Conservation (phyloP, 2,888 invertebrate species). For the Meloe dianella region DNA sequence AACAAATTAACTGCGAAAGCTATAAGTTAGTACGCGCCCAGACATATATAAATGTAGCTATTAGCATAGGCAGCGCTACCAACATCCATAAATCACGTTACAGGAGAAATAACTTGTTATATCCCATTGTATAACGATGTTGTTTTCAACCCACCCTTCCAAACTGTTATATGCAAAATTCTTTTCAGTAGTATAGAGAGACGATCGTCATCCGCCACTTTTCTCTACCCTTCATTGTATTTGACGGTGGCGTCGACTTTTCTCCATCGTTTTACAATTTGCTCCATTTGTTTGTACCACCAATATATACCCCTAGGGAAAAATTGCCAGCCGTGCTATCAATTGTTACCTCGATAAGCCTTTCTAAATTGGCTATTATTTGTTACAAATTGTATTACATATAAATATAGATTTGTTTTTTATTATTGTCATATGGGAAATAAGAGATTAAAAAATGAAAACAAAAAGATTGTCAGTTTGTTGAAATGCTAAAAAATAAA, state of each 20-base stretch:
- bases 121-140: conserved; percentile 59
- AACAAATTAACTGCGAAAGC: conserved; percentile 61
- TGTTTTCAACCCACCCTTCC: conserved; percentile 55
- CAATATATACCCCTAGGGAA: conserved; percentile 56
- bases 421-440: not conserved
- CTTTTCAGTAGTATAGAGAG: conserved; percentile 21
- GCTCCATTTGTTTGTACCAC: conserved; percentile 47
- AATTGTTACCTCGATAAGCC: conserved; percentile 25
- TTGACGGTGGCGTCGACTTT: conserved; percentile 33
- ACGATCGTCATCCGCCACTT: not conserved
- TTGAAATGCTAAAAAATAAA: conserved; percentile 50
- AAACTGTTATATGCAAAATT: conserved; percentile 54
- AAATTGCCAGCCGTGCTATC: conserved; percentile 50
- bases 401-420: too few relatives aligned
- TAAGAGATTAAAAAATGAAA: conserved; percentile 20
- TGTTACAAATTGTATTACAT: not conserved
- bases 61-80: conserved; percentile 61
- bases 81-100: conserved; percentile 58
- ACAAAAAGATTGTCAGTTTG: conserved; percentile 35
- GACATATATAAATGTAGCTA: conserved; percentile 61
- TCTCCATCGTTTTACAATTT: conserved; percentile 46
- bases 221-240: conserved; percentile 15
- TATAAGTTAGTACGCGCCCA: conserved; percentile 56
- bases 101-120: conserved; percentile 61
- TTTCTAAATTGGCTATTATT: conserved; percentile 23